Conservation (phyloP, 2,888 invertebrate genomes). For the Cryptus armator region DNA sequence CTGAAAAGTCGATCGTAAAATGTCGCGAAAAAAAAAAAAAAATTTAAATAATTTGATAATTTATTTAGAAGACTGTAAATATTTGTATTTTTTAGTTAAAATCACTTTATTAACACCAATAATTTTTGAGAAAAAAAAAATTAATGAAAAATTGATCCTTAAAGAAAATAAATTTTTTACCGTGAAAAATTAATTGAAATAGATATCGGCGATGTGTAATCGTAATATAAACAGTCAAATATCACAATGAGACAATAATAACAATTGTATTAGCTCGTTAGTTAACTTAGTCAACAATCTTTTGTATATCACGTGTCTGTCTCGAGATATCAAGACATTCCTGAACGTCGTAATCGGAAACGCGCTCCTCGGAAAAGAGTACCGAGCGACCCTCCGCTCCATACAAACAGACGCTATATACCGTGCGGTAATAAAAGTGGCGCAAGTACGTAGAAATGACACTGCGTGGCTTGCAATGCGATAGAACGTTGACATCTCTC, state of each 20-base stretch:
- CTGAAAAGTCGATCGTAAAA: too few relatives aligned
- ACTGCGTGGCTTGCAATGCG: conserved; percentile 3
- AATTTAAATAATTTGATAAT: too few relatives aligned
- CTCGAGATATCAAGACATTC: not conserved
- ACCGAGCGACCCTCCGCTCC: conserved; percentile 7
- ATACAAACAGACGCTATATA: conserved; percentile 9
- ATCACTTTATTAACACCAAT: too few relatives aligned
- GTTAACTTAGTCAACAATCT: conserved; percentile 49
- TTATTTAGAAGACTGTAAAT: too few relatives aligned
- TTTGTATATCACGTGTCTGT: conserved; percentile 9
- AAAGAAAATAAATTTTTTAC: too few relatives aligned
- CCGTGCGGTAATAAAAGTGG: conserved; percentile 6
- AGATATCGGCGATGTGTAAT: conserved; percentile 25
- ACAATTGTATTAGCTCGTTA: conserved; percentile 51
- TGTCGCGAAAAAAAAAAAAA: too few relatives aligned
- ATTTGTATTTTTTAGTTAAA: too few relatives aligned
- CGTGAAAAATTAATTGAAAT: not conserved
- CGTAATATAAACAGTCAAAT: conserved; percentile 10
- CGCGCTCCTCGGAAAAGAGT: conserved; percentile 53
- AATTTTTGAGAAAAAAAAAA: too few relatives aligned
- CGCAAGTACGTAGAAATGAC: conserved; percentile 18
- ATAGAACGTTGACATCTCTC: conserved; percentile 35
- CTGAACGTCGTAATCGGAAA: conserved; percentile 39
- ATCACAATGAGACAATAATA: conserved; percentile 55
- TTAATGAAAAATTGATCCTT: too few relatives aligned